Evolutionary conservation across 2,113 vertebrate genomes (phyloP).

Genomic region (Dolichotis patagonum): DNA sequence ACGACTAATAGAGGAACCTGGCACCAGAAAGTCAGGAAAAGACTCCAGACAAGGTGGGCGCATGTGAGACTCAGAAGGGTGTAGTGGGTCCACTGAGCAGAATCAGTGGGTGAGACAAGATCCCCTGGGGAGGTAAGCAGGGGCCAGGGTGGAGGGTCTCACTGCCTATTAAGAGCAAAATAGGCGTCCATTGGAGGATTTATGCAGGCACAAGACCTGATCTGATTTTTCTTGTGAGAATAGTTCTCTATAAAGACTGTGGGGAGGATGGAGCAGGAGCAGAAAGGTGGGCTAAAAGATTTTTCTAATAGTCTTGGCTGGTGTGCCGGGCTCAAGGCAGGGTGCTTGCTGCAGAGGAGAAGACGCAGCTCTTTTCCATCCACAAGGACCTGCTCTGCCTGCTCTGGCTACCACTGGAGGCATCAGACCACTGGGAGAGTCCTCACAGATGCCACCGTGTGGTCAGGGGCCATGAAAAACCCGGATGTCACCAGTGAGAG

Average conservation of each 20-base stretch:
- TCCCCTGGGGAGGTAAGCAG: neutral
- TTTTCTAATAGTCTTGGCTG: neutral
- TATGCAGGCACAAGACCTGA: neutral
- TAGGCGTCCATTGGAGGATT: neutral
- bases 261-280: neutral
- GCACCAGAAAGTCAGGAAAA: neutral
- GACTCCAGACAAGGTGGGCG: neutral
- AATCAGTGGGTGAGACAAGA: neutral
- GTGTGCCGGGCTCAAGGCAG: neutral
- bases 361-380: accelerated
- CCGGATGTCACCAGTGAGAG: too few species aligned
- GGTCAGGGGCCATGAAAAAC: neutral
- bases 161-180: conserved; percentile 10
- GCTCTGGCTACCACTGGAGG: neutral
- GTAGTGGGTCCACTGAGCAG: accelerated
- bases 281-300: neutral
- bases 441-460: neutral
- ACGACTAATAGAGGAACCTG: neutral
- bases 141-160: neutral
- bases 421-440: neutral
- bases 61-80: neutral
- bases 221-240: conserved; percentile 16
- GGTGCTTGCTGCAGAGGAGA: neutral
- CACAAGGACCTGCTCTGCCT: accelerated
- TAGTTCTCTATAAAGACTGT: neutral